Evolutionary conservation across 1,140 invertebrate species (phyloP), one percentile per base, ranked within the genome.

Genomic region (Rhynchophorus ferrugineus): DNA sequence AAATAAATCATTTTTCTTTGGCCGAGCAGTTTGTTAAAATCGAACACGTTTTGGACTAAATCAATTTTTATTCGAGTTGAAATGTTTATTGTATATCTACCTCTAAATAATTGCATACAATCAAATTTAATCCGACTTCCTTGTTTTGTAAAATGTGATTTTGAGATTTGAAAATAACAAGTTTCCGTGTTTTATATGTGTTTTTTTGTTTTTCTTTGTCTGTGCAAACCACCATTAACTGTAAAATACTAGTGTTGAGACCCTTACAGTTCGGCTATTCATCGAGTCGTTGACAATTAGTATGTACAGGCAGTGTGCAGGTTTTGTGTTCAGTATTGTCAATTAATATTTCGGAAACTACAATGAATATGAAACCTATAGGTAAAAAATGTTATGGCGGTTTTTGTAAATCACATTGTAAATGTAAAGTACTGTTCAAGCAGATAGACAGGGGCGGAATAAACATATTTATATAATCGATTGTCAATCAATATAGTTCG

Each of bases 321-420:
- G 11, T 11, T 29, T 6, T 5, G 11, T 29, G 11, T 29, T 29
- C 5, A 11, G 11, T 29, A 29, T 29, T 21, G 19, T 16, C 16
- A 34, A 29, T 24, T 21, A 24, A 34, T 20, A 42, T 29, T 33
- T 29, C 29, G 43, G 43, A 20, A 44, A 44, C 43, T 44, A 44
- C 43, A 29, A 34, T 44, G 29, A 44, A 14, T 44, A 17, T 44
- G 13, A 44, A 29, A 44, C 13, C 39, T n/a, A n/a, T n/a, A n/a
- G n/a, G n/a, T n/a, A 29, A 29, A 29, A 29, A 34, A 29, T 44
- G 33, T 44, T 44, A 16, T 44, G 19, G 24, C 13, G 22, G 21
- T 44, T 44, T 21, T n/a, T 44, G 21, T 24, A 44, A 29, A 34
- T 24, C 22, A 44, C 21, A 29, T 29, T 44, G 14, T 16, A 44